These are phyloP conservation scores for Scomberomorus guttatus DNA, from an alignment of 2,797 vertebrate species.

Conservation along the genomic window DNA sequence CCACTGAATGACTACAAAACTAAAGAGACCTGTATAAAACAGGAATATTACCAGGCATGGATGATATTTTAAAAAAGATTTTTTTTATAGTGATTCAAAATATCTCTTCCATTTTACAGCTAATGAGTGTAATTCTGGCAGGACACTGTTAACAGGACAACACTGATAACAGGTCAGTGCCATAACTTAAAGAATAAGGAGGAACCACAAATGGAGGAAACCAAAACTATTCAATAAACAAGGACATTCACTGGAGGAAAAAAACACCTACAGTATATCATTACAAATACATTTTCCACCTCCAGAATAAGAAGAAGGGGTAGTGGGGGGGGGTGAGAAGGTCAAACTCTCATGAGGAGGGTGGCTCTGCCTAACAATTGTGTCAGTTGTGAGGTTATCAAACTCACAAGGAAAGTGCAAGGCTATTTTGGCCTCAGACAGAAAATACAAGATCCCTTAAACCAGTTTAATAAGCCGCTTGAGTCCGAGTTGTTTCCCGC, in stretches of 20 bases:
- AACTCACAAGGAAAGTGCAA: constrained; percentile 34
- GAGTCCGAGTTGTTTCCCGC: constrained; percentile 51
- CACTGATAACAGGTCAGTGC: constrained; percentile 15
- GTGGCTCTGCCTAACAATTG: constrained; percentile 42
- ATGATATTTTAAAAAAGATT: no score
- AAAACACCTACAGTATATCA: constrained; percentile 1
- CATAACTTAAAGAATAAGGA: neutral
- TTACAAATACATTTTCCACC: constrained; percentile 1
- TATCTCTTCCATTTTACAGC: neutral
- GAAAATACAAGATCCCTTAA: constrained; percentile 66
- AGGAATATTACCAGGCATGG: constrained; percentile 17
- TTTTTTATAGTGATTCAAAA: constrained; percentile 3
- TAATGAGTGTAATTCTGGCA: constrained; percentile 16
- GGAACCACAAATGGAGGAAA: constrained; percentile 6
- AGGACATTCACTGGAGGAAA: neutral
- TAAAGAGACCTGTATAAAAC: constrained; percentile 23
- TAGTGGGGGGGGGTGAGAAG: neutral
- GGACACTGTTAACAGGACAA: neutral
- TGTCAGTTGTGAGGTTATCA: constrained; percentile 43
- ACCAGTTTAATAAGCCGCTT: constrained; percentile 56
- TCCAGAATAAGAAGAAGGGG: neutral
- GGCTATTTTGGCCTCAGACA: constrained; percentile 60
- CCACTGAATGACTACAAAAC: constrained; percentile 37
- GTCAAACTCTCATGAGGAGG: constrained; percentile 37
- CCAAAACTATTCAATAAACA: neutral